These are phyloP conservation scores for Drosophila subobscura DNA, from an alignment of 1,140 invertebrate genomes.

Conservation along the genomic window DNA sequence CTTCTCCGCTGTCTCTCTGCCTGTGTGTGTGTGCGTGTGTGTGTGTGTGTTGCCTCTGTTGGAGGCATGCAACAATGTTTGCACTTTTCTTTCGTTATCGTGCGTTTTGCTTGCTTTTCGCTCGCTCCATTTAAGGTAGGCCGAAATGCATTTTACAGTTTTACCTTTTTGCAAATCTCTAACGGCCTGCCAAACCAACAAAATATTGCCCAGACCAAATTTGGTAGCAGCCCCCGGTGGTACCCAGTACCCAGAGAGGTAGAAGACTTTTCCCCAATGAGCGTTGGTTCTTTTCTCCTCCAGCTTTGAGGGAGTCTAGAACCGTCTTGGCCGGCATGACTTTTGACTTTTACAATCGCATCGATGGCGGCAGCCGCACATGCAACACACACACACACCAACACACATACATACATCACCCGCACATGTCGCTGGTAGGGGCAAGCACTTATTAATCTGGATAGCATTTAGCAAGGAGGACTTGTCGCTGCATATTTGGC, in stretches of 20 bases:
- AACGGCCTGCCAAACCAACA: constrained; percentile 63
- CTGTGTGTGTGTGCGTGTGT: too few species aligned
- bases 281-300: too few species aligned
- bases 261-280: too few species aligned
- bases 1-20: neutral
- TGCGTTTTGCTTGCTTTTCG: constrained; percentile 69
- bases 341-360: constrained; percentile 74
- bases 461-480: constrained; percentile 66
- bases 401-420: constrained; percentile 25
- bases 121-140: constrained; percentile 69
- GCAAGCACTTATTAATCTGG: constrained; percentile 69
- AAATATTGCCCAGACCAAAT: constrained; percentile 77
- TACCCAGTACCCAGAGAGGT: constrained; percentile 2
- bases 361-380: constrained; percentile 31
- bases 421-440: neutral
- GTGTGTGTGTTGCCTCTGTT: neutral
- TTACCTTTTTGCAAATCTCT: constrained; percentile 65
- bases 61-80: constrained; percentile 51
- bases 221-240: constrained; percentile 53
- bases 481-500: constrained; percentile 67
- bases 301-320: constrained; percentile 14
- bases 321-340: constrained; percentile 44
- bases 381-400: constrained; percentile 44
- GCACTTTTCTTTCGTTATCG: constrained; percentile 66
- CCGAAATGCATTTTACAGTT: constrained; percentile 78